Percentiles rank a stretch among this genome's conserved stretches.
These are phyloP conservation scores for Hippoglossus hippoglossus DNA, from an alignment of 2,797 vertebrate species.

Conservation along the genomic window DNA sequence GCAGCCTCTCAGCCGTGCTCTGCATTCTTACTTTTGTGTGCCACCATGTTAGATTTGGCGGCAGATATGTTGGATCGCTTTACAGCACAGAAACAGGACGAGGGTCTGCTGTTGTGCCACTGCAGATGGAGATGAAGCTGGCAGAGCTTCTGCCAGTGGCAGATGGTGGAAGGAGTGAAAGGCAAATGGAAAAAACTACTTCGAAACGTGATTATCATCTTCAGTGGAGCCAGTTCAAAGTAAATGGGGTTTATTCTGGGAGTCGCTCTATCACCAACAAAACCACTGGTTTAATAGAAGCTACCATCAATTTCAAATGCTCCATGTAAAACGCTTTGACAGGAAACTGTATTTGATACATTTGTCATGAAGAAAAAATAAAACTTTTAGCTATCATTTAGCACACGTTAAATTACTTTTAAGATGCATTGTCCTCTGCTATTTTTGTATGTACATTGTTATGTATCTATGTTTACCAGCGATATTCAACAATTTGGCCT, in stretches of 20 bases:
- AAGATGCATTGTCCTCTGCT: too few relatives aligned
- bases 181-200: constrained; percentile 44
- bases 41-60: constrained; percentile 45
- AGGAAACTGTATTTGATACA: too few relatives aligned
- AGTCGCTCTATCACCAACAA: neutral
- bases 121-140: constrained; percentile 64
- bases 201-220: constrained; percentile 49
- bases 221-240: constrained; percentile 17
- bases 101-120: constrained; percentile 46
- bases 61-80: constrained; percentile 42
- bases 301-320: neutral
- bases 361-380: too few relatives aligned
- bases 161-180: constrained; percentile 54
- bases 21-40: constrained; percentile 43
- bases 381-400: too few relatives aligned
- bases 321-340: too few relatives aligned
- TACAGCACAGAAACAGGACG: constrained; percentile 36
- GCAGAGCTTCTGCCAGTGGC: constrained; percentile 54
- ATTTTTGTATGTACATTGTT: too few relatives aligned
- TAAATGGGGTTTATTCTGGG: neutral
- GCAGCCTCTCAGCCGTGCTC: constrained; percentile 19
- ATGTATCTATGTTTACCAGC: too few relatives aligned
- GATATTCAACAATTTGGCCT: too few relatives aligned
- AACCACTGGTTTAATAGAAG: neutral
- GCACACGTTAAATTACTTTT: too few relatives aligned